A percentile compares a stretch with the other conserved stretches of the same genome.
These are phyloP conservation scores for Saguinus imperator DNA, from an alignment of 2,113 vertebrate genomes.

Conservation along the genomic window DNA sequence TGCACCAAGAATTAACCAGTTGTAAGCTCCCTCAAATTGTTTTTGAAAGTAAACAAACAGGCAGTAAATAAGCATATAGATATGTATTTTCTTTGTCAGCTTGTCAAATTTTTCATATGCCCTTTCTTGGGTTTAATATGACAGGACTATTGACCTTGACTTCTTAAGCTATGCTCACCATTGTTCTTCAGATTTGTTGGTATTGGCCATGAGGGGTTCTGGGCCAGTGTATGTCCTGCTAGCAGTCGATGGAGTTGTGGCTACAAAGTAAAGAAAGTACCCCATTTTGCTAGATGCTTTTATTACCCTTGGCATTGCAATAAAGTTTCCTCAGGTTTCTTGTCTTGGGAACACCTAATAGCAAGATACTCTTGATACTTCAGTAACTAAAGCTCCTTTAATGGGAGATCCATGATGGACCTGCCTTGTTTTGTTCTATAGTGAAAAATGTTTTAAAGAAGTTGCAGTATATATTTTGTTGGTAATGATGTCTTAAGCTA, in stretches of 20 bases:
- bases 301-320: conserved; percentile 27
- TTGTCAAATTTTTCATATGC: conserved; percentile 15
- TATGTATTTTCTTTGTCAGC: background rate
- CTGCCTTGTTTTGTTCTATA: conserved; percentile 66
- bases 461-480: conserved; percentile 69
- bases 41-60: background rate
- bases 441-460: conserved; percentile 71
- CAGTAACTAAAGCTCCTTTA: conserved; percentile 64
- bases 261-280: conserved; percentile 44
- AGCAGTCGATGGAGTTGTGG: conserved; percentile 2
- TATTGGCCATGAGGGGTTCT: background rate
- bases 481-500: conserved; percentile 65
- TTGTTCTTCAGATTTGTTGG: conserved; percentile 44
- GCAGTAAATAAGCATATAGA: conserved; percentile 18
- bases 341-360: conserved; percentile 64
- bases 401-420: conserved; percentile 58
- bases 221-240: background rate
- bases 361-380: conserved; percentile 64
- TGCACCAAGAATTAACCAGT: background rate
- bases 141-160: background rate
- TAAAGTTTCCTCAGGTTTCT: conserved; percentile 56
- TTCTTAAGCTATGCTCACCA: background rate
- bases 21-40: background rate
- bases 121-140: conserved; percentile 9
- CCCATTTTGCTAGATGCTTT: conserved; percentile 58